Conservation (phyloP, 2,888 invertebrate species). For the Eucera pruinosa region DNA sequence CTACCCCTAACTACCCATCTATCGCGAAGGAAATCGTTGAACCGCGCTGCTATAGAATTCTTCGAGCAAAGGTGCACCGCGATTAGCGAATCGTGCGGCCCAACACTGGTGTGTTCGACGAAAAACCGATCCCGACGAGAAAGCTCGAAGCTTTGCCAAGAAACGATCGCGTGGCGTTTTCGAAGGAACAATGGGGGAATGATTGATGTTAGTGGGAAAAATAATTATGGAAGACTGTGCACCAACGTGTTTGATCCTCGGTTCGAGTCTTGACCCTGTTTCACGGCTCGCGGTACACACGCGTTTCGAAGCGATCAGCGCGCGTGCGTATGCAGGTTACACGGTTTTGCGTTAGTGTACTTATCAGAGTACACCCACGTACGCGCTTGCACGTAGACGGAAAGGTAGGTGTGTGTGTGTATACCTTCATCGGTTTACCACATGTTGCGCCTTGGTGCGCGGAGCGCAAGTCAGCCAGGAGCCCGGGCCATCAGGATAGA, state of each 20-base stretch:
- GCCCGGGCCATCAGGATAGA: constrained; percentile 83
- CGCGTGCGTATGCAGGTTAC: constrained; percentile 56
- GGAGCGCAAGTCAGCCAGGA: constrained; percentile 83
- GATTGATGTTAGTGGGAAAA: neutral
- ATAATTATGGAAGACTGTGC: constrained; percentile 15
- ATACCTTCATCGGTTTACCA: constrained; percentile 78
- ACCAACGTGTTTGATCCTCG: constrained; percentile 48
- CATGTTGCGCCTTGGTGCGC: constrained; percentile 83
- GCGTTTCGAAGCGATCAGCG: constrained; percentile 48
- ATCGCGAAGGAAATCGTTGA: neutral
- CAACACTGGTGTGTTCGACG: no score
- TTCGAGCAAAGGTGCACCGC: no score
- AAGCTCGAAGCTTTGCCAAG: no score
- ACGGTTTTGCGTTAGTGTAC: constrained; percentile 46
- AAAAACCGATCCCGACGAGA: no score
- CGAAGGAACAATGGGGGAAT: neutral
- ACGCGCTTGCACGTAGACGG: constrained; percentile 25
- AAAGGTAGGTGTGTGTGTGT: constrained; percentile 43
- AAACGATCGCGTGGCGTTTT: no score
- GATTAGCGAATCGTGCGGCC: no score
- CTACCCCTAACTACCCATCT: neutral
- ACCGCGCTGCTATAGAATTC: no score
- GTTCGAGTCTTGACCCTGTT: constrained; percentile 62
- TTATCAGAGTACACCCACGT: constrained; percentile 34
- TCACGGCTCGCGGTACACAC: constrained; percentile 47